Evolutionary conservation across 2,888 invertebrate species (phyloP), one percentile per base, ranked within the genome.

Genomic region (Anagyrus pseudococci): DNA sequence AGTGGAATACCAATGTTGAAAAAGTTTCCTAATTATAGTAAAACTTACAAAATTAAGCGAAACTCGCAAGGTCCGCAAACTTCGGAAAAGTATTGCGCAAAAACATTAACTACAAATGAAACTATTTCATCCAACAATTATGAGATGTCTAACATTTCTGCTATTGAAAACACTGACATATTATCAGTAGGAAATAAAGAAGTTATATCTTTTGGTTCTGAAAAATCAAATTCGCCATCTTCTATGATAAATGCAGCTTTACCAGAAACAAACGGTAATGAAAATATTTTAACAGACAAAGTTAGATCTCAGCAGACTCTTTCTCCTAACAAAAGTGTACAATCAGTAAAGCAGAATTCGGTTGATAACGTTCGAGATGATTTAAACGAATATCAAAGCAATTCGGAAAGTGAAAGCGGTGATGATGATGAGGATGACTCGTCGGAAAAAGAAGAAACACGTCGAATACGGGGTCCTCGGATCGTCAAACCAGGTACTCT

Each of bases 401-500:
- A 37, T 15, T 64, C 69, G 15, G 73, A 71, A 4, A 73, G 72
- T 40, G 77, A 75, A 0, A 37, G n/a, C n/a, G n/a, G n/a, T n/a
- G n/a, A 37, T 37, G 8, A 37, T 8, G 33, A 37, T 37, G 15
- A 15, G 13, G 66, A 68, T 0, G 72, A 73, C 3, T 70, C 67
- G 15, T 68, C 67, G 0, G 75, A 72, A 1, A 76, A 72, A 40
- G 72, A 70, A 37, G 68, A 66, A 7, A 67, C n/a, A 22, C 53
- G 44, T 2, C 13, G 44, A 53, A 37, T n/a, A 61, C 70, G 1
- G 75, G 73, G 58, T 6, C 84, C 86, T 1, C 75, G 84, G 46
- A 85, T 86, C 54, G 77, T 84, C 0, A 86, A 85, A 68, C 85
- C 86, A 2, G 76, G 74, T 13, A 73, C 72, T 60, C 63, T 70